Base-by-base conservation (phyloP, 2,113 vertebrate species). In the Mellivora capensis region DNA sequence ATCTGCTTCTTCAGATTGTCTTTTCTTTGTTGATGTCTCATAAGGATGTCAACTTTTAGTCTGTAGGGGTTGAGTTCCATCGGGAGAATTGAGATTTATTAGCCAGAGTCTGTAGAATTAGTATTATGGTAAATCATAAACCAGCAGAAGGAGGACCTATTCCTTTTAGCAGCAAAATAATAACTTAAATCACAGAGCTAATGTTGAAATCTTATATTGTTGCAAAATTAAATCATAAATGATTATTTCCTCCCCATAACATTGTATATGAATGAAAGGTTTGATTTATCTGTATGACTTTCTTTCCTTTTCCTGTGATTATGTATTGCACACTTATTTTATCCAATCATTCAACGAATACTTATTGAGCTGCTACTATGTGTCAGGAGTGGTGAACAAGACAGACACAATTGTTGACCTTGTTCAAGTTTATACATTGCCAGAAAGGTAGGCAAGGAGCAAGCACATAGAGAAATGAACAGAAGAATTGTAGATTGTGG, bases 1-100 rank as follows among this genome's bases (percentile, higher is more conserved):
- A 87, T 94, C 90, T 97, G 95, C 84, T 96, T 67, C 87, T 94
- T 87, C 39, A 49, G 39, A 82, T 93, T 87, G 90, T 84, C 87
- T 92, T 76, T 81, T 94, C 91, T 96, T 89, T 82, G 64, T 89
- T 86, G 81, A n/a, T 72, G 7, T 93, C 81, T 77, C 42, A 1
- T 15, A 77, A 79, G 52, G 97, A 69, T 91, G 80, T 85, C 90
- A 95, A 64, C 44, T 87, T 71, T 61, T 82, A 77, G 61, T 42
- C 80, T 42, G 42, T 21, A 67, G 49, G 27, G 81, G 27, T 79
- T 72, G 44, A n/a, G 7, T 81, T 92, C 62, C 52, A 44, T 27
- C 47, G 83, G 81, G 49, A 94, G 82, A 81, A 47, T 91, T 52
- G n/a, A 62, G 20, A 74, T 98, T 92, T 92, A 81, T 77, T 90